Conservation (phyloP, 2,113 vertebrate genomes). For the Dipodomys stephensi region DNA sequence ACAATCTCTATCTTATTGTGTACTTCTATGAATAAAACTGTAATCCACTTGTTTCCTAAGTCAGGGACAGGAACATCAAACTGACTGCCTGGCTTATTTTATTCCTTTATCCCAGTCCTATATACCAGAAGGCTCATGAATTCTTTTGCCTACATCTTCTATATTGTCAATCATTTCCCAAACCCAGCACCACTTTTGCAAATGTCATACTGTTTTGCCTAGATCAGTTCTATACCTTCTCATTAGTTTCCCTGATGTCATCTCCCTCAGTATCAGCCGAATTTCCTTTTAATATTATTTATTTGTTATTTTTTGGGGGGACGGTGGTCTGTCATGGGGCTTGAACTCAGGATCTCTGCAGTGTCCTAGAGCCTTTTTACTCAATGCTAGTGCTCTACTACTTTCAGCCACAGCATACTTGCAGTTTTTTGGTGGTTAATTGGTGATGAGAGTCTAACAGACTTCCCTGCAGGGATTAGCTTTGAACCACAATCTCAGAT, state of each 20-base stretch:
- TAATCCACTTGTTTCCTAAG: not conserved
- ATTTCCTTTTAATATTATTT: no score
- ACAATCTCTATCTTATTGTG: no score
- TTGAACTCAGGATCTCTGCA: no score
- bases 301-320: no score
- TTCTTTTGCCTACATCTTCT: not conserved
- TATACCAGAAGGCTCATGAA: not conserved
- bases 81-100: not conserved
- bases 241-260: not conserved
- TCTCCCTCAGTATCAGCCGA: not conserved
- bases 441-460: no score
- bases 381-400: no score
- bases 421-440: no score
- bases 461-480: no score
- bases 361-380: no score
- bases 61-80: not conserved
- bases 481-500: no score
- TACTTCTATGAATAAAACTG: not conserved
- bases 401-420: no score
- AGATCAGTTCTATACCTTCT: not conserved
- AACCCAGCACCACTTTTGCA: not conserved
- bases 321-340: no score
- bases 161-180: not conserved
- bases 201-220: not conserved
- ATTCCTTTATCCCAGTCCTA: not conserved